Base-by-base conservation (phyloP, 2,113 vertebrate genomes). In the Protobothrops flavoviridis region DNA sequence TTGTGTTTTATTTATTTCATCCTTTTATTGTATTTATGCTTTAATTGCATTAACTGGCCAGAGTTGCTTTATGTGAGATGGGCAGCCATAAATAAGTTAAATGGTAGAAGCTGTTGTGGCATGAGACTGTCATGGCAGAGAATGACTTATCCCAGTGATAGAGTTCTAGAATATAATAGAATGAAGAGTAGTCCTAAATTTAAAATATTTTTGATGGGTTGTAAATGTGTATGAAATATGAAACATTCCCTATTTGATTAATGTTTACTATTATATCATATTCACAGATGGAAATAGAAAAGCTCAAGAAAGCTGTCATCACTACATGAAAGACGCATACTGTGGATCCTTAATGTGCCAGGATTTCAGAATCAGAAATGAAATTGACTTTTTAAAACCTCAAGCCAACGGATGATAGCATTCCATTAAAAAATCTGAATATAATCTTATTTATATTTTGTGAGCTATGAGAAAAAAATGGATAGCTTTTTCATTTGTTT, bases 201-300 rank as follows among this genome's bases (percentile, higher is more conserved):
- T 92, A 26, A 59, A 50, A 87, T 11, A 10, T 29, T 48, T 56
- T 86, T 86, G 24, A 29, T 48, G 43, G 59, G 45, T 33, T 87
- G 56, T 20, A 61, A 50, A 61, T 61, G 1, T 50, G 87, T 33
- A 29, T 24, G 26, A 29, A 50, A 85, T 59, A 57, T 11, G 39
- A 5, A 59, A 11, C 93, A 50, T 33, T 96, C 81, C 1, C 85
- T 20, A 85, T 20, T 85, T 43, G 93, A 92, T 93, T 59, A 59
- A 93, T 33, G 29, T 57, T 29, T 81, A 53, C 91, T 95, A 45
- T 96, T 81, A 61, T 0, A 86, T 1, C 93, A 59, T 1, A 59
- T 1, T 95, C 86, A 17, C 97, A 99, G 99, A 94, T 98, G 97
- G 99, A 99, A 98, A 98, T 99, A 96, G 98, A 99, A 93, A 99